Percentiles rank a stretch among this genome's conserved stretches.
Conservation (phyloP, 2,113 vertebrate species). For the Anhinga anhinga region DNA sequence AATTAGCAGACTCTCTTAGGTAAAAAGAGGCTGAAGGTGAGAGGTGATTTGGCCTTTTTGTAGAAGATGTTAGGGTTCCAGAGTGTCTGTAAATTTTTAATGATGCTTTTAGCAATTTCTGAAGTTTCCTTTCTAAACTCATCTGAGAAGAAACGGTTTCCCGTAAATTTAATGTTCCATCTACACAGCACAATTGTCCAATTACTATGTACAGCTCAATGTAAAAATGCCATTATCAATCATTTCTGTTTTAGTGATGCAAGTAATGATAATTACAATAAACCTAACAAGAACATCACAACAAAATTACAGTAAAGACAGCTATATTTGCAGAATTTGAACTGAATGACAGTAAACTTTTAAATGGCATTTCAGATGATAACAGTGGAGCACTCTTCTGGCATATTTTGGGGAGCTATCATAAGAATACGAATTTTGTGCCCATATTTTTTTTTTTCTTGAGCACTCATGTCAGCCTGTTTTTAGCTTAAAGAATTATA, state of each 20-base stretch:
- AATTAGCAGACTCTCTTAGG: not conserved
- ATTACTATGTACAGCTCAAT: not conserved
- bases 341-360: not conserved
- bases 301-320: slow-evolving; percentile 17
- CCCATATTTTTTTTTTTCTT: not conserved
- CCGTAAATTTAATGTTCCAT: not conserved
- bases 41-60: not conserved
- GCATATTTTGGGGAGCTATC: not conserved
- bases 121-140: slow-evolving; percentile 12
- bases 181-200: not conserved
- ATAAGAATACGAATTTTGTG: not conserved
- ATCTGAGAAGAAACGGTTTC: not conserved
- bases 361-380: not conserved
- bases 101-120: slow-evolving; percentile 38
- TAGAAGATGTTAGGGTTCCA: not conserved
- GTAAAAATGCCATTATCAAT: not conserved
- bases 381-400: not conserved
- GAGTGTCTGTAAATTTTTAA: slow-evolving; percentile 22
- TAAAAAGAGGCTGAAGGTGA: not conserved
- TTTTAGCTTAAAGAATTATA: slow-evolving; percentile 39
- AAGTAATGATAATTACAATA: slow-evolving; percentile 18
- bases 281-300: not conserved
- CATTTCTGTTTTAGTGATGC: not conserved
- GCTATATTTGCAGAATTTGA: not conserved
- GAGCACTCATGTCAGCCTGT: not conserved